Conservation (phyloP, 2,113 vertebrate genomes). For the Bucco capensis region DNA sequence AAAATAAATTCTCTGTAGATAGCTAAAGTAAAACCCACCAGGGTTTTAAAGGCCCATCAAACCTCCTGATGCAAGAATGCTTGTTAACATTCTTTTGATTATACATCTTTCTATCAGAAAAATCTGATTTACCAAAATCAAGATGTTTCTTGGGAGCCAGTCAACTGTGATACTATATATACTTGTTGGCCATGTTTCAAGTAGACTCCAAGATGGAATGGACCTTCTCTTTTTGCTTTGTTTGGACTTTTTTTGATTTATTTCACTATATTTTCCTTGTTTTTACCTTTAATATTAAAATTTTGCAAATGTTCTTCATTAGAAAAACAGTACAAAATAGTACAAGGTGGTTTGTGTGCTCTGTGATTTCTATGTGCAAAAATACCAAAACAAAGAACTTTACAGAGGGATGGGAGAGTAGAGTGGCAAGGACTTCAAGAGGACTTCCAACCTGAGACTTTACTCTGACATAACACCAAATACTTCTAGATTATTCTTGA, state of each 20-base stretch:
- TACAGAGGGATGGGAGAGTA: background rate
- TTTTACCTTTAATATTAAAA: background rate
- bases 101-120: background rate
- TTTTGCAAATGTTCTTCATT: background rate
- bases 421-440: background rate
- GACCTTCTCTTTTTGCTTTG: background rate
- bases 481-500: background rate
- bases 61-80: background rate
- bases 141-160: background rate
- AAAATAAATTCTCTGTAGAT: background rate
- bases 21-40: background rate
- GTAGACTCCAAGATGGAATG: background rate
- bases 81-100: background rate
- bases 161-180: background rate
- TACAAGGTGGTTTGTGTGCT: background rate
- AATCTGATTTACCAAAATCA: background rate
- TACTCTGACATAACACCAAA: background rate
- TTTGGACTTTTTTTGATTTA: background rate
- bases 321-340: background rate
- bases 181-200: background rate
- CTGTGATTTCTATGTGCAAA: background rate
- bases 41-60: background rate
- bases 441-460: background rate
- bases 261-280: background rate
- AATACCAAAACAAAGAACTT: background rate